Base-by-base conservation (phyloP, 2,113 vertebrate species). In the Entomyzon cyanotis region DNA sequence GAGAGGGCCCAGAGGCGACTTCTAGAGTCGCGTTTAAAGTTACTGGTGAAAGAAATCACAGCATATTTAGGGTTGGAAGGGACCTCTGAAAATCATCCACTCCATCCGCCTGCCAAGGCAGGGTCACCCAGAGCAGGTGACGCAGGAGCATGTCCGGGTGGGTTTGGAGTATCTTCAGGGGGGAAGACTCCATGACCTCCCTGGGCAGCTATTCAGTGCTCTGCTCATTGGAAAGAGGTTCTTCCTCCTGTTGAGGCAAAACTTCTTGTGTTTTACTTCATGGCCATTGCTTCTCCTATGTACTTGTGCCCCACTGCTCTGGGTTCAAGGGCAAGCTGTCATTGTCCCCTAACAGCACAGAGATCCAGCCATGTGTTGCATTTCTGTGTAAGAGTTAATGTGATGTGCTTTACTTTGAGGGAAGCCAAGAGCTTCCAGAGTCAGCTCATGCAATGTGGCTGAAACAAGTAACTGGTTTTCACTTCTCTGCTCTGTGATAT, bases 401-500 rank as follows among this genome's bases (percentile, higher is more conserved):
- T 39, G 35, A 16, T 6, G 3, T n/a, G 37, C 21, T 75, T 84
- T 44, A 13, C 22, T 65, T 35, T 5, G 14, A 12, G 12, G 24
- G 30, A 71, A 86, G 39, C 21, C 71, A 86, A 42, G 39, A 53
- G 7, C 56, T 42, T 68, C 46, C 14, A 23, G 22, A 69, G 9
- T 52, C 18, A 37, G 46, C 33, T 71, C 11, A 14, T 0, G 0
- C 13, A 12, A 20, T 15, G 12, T 52, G 37, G 21, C 8, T 1
- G 46, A 47, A 71, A 30, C 28, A 33, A 68, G 9, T 50, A 59
- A 33, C 44, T 41, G 19, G 0, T 33, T 71, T 81, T 59, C 49
- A 49, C 7, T 21, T 59, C 11, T 56, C 14, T 62, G 15, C 12
- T 30, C 31, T 28, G 4, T 56, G 31, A 11, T 69, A 5, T 28